phyloP scores from a whole-genome alignment of 2,888 invertebrate species.

The Halocaridina rubra region DNA sequence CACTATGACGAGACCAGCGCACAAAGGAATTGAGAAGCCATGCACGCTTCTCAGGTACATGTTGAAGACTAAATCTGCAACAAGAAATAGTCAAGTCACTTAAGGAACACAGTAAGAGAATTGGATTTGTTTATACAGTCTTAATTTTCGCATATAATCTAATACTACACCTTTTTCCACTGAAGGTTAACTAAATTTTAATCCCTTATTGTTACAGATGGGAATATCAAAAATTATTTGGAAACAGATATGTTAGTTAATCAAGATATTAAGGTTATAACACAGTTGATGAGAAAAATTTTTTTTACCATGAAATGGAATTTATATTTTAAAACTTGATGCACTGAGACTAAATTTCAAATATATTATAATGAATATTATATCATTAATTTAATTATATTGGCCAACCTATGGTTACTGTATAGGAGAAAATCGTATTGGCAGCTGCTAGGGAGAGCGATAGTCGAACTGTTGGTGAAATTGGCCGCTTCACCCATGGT shows the following conservation, averaged over 20 bases:
- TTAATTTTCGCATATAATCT: too few species aligned
- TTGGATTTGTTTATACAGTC: too few species aligned
- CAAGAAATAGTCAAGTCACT: too few species aligned
- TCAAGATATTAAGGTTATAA: too few species aligned
- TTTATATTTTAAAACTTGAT: neutral
- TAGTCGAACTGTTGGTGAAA: conserved; percentile 48
- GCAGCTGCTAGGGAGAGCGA: conserved; percentile 51
- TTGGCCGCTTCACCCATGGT: conserved; percentile 45
- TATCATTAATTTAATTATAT: neutral
- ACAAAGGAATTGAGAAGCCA: conserved; percentile 66
- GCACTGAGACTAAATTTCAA: neutral
- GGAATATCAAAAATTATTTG: neutral
- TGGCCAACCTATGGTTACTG: neutral
- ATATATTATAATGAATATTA: neutral
- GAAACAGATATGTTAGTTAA: too few species aligned
- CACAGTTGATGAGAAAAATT: neutral
- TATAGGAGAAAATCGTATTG: conserved; percentile 39
- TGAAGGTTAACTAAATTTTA: neutral
- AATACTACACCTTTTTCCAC: too few species aligned
- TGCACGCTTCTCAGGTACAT: conserved; percentile 1
- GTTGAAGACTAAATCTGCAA: conserved; percentile 25
- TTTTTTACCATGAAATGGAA: neutral
- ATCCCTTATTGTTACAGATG: neutral
- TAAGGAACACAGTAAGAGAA: too few species aligned
- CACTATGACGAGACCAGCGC: conserved; percentile 67